Evolutionary conservation across 2,888 invertebrate species (phyloP), one percentile per base, ranked within the genome.

Genomic region (Drymonia ruficornis): DNA sequence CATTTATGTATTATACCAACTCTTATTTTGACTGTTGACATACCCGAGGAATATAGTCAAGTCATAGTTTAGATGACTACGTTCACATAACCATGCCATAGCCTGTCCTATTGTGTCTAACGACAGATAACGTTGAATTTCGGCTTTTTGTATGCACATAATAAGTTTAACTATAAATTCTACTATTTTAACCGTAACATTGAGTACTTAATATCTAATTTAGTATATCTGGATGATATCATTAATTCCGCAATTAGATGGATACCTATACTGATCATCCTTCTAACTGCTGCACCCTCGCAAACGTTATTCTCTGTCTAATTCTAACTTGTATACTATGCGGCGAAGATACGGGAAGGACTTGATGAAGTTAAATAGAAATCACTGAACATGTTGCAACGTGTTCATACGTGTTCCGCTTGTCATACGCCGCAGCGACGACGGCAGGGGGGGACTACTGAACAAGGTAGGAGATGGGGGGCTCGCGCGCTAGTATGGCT

Each of bases 301-400:
- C n/a, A 5, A 42, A 42, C 6, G 19, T 43, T 43, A 43, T 13
- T 18, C 8, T 42, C 0, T 13, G 12, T 43, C 19, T 43, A 43
- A n/a, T n/a, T 5, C 9, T 18, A 42, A 8, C 2, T 18, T 42
- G 16, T 13, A 16, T 19, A 18, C 43, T n/a, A 18, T 19, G 42
- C 43, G 43, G 19, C 19, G 19, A 9, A 1, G 43, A 43, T 16
- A 19, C 4, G 18, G 43, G 36, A 5, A 7, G 15, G 18, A 23
- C 19, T 16, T 19, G 19, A 43, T 19, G 5, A 43, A 43, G 19
- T 43, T 43, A 12, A 43, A 43, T 43, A 43, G 43, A 43, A 43
- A 43, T 43, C 43, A 43, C 43, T 18, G 19, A 43, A 43, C 19
- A 43, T 19, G 19, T 43, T 43, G 43, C 43, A 43, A 43, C 43